These are phyloP conservation scores for Pyrrhia umbra DNA, from an alignment of 2,888 invertebrate species.

Conservation along the genomic window DNA sequence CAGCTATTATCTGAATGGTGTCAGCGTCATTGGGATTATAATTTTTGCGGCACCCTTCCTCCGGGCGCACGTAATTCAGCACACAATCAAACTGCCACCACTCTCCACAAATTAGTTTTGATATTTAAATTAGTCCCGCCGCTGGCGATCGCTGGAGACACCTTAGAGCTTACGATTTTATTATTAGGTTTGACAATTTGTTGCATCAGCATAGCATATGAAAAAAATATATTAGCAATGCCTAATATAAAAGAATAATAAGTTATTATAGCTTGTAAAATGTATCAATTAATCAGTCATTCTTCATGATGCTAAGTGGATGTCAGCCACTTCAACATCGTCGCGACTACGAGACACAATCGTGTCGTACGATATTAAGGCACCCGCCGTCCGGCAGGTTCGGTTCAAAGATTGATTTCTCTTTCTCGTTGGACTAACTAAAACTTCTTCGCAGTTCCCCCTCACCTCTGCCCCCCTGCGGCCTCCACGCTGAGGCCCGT, in stretches of 20 bases:
- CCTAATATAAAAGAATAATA: no score
- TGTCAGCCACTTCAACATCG: neutral
- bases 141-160: constrained; percentile 70
- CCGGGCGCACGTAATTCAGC: constrained; percentile 74
- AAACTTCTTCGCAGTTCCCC: constrained; percentile 68
- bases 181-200: neutral
- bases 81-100: constrained; percentile 84
- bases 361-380: constrained; percentile 70
- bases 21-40: constrained; percentile 20
- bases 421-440: constrained; percentile 78
- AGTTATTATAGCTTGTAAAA: no score
- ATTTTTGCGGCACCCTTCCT: constrained; percentile 31
- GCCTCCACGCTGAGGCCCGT: constrained; percentile 60
- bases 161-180: constrained; percentile 62
- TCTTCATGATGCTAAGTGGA: neutral
- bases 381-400: constrained; percentile 71
- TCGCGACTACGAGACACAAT: constrained; percentile 8
- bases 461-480: constrained; percentile 37
- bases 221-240: no score
- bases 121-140: constrained; percentile 87
- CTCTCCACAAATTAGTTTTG: constrained; percentile 87
- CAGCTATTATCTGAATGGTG: neutral
- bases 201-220: no score
- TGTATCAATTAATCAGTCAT: no score
- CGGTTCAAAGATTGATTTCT: constrained; percentile 86